Evolutionary conservation across 2,113 vertebrate species (phyloP), one percentile per base, ranked within the genome.

Genomic region (Oryzias curvinotus): DNA sequence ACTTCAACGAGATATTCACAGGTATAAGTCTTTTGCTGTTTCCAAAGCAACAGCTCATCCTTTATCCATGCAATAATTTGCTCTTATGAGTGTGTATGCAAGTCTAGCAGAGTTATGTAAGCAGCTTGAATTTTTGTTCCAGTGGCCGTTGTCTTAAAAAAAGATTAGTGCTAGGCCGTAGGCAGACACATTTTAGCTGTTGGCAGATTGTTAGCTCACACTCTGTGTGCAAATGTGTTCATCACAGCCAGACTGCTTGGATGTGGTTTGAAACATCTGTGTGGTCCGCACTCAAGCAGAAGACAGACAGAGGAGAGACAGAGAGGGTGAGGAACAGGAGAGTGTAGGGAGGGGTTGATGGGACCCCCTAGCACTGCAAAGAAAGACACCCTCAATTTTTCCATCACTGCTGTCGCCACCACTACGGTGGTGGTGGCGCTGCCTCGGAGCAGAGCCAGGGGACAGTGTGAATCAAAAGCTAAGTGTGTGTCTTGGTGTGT

Each of bases 261-360:
- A 90, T 91, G 90, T 91, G 92, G 91, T 91, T 87, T 89, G 75
- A 75, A 87, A 82, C 58, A 87, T 88, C 84, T 91, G 90, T 92
- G 92, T 91, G 92, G 92, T 92, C 90, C 76, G 61, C 50, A 78
- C 80, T 85, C 74, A 57, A 87, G 85, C 71, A 87, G 81, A 88
- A 85, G 78, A 84, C 86, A 90, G 85, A 88, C 85, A 78, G 84
- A 70, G 66, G 59, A 83, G 84, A 83, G 84, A 80, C 80, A 78
- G 85, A 54, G 5, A 80, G 75, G 64, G 77, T 59, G 73, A 75
- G 61, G 75, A 77, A 42, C 60, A 16, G 54, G 41, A 23, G 66
- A 65, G 65, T 64, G 77, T 70, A 67, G 62, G 69, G 70, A 57
- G 47, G 41, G 70, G 52, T 19, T 43, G 52, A 64, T 56, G 77